Percentiles rank a stretch among this genome's conserved stretches.
phyloP scores from a whole-genome alignment of 2,888 invertebrate species.

The Cactoblastis cactorum region DNA sequence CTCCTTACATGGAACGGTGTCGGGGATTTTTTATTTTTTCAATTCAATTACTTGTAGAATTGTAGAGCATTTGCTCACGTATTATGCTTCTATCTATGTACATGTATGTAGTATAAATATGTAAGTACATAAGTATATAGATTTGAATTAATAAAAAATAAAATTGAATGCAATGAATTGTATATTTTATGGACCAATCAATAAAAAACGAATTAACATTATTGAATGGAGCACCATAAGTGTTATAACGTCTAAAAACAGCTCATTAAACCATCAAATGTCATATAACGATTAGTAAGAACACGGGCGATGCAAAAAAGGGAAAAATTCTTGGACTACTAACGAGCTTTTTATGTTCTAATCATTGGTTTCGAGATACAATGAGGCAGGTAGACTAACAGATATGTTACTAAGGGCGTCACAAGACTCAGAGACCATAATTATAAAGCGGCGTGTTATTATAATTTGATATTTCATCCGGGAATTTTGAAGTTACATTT shows the following conservation, averaged over 20 bases:
- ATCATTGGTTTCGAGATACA: conserved; percentile 39
- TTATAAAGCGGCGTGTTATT: conserved; percentile 7
- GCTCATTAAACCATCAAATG: conserved; percentile 61
- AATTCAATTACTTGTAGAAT: no score
- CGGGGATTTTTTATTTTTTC: no score
- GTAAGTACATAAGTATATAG: no score
- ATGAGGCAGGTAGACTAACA: conserved; percentile 17
- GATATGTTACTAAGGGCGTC: conserved; percentile 17
- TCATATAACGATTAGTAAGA: conserved; percentile 66
- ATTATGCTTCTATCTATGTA: no score
- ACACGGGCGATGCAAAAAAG: conserved; percentile 52
- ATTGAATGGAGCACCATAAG: conserved; percentile 16
- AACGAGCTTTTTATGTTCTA: conserved; percentile 66
- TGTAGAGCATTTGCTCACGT: no score
- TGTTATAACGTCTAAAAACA: conserved; percentile 32
- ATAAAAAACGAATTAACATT: conserved; percentile 8
- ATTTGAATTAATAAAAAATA: no score
- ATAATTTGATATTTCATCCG: conserved; percentile 4
- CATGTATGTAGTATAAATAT: no score
- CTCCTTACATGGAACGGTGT: no score
- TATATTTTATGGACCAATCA: conserved; percentile 8
- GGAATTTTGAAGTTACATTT: not conserved
- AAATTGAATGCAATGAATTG: no score
- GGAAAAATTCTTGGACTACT: conserved; percentile 29
- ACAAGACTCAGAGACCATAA: not conserved